Evolutionary conservation across 2,113 vertebrate species (phyloP), one percentile per base, ranked within the genome.

Genomic region (Daphoenositta chrysoptera): DNA sequence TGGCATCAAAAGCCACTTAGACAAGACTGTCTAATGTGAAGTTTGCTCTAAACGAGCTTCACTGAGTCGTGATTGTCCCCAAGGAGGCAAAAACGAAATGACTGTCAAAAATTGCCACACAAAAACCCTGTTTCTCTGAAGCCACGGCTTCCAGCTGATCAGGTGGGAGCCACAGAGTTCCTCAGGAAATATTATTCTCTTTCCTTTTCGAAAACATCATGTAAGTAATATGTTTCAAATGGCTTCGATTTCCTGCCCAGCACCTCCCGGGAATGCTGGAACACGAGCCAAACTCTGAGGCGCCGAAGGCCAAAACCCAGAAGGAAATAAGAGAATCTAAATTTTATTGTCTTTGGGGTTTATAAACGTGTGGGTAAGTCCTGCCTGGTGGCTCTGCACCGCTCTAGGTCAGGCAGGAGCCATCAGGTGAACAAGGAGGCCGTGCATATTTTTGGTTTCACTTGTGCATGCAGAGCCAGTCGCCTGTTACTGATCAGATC

Each of bases 1-100:
- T 65, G 91, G 83, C 93, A 94, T 85, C 89, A 97, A 96, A 87
- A 96, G 86, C 83, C 93, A 83, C 88, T 93, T 54, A 85, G 88
- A 94, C 83, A 90, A 83, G 85, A 87, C 13, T 86, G 78, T 48
- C 82, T 92, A 40, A 93, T 16, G 75, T 9, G 37, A 18, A 77
- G 83, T 45, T 87, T 54, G 76, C 73, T 96, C 61, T 9, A 23
- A 94, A 57, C 15, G 45, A 79, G 91, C 86, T 28, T 35, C 90
- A 88, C 44, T 0, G 11, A 83, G n/a, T 24, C 16, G 28, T 2
- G 35, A 19, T 77, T 72, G 53, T 91, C 95, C 83, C 95, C 61
- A 73, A 87, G 93, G 88, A 90, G 75, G 54, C 0, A 24, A 50
- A 48, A 92, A 57, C 75, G 77, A 93, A 95, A 65, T 10, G 68